These are phyloP conservation scores for Dreissena rostriformis DNA, from an alignment of 1,140 invertebrate genomes.

Conservation along the genomic window DNA sequence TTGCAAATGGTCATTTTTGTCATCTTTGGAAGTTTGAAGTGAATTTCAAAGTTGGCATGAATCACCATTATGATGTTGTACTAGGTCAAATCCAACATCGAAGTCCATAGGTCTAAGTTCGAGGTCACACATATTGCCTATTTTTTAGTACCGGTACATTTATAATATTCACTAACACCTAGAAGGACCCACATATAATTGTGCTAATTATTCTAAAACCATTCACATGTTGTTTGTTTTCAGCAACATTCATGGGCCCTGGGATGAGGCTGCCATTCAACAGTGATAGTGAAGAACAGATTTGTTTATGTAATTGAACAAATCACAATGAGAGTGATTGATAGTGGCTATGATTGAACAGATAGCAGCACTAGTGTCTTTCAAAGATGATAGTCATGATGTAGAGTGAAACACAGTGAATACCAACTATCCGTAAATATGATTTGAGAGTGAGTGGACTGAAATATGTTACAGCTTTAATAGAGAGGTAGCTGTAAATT, in stretches of 20 bases:
- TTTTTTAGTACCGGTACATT: not conserved
- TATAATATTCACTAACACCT: not conserved
- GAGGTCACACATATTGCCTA: not conserved
- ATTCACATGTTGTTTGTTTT: slow-evolving; percentile 60
- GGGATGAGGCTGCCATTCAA: slow-evolving; percentile 90
- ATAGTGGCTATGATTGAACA: no score
- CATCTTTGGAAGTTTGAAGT: no score
- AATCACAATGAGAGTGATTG: no score
- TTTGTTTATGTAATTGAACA: not conserved
- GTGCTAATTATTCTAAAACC: not conserved
- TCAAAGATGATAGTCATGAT: no score
- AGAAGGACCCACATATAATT: not conserved
- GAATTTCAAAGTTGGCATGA: no score
- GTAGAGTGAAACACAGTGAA: no score
- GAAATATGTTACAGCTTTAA: no score
- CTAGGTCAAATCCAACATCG: not conserved
- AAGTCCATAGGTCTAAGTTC: not conserved
- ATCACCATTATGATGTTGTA: not conserved
- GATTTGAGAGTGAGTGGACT: no score
- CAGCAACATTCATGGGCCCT: slow-evolving; percentile 95
- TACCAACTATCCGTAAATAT: no score
- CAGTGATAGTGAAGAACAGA: slow-evolving; percentile 18
- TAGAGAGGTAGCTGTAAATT: no score
- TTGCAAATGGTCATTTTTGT: no score
- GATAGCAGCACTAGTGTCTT: no score